Evolutionary conservation across 2,888 invertebrate genomes (phyloP), one percentile per base, ranked within the genome.

Genomic region (Apamea crenata): DNA sequence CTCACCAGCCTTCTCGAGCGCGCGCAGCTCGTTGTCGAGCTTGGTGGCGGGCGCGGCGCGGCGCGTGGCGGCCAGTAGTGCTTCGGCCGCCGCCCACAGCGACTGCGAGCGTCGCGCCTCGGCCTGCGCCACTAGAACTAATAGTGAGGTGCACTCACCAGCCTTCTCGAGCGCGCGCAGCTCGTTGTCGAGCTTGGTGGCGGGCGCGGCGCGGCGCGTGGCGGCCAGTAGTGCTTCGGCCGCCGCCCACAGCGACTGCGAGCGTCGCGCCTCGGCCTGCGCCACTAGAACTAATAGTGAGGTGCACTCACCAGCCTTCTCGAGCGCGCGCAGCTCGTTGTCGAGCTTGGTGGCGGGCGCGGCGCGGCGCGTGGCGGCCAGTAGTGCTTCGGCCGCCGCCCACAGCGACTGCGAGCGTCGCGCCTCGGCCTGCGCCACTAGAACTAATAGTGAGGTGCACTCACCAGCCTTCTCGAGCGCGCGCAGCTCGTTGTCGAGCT

Each of bases 181-280:
- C 96, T 99, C 98, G 78, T 97, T 98, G 97, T 93, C 97, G 95
- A 94, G 98, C 94, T 91, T 97, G 96, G 90, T 97, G 95, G 88
- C 83, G 0, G 88, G 95, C 0, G 97, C 96, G 76, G 97, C 97
- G 18, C 98, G 97, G 81, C 98, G 97, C 12, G 99, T 97, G 40
- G 98, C 98, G 4, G 98, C 97, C 91, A 98, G 97, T 61, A 99
- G 96, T 5, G 99, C 98, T 91, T 99, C 99, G 91, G 99, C 99
- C 1, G 99, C 99, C 86, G 99, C 98, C 99, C 99, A 99, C 87
- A 99, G 97, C 50, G 99, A 98, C 94, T 99, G 99, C 0, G 99
- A 98, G 86, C 98, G 98, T 98, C 97, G 79, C 6, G 79, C 79
- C 14, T 80, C 79, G 0, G 81, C 36, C 12, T 80, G 81, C 25